Percentiles rank a stretch among this genome's conserved stretches.
phyloP scores from a whole-genome alignment of 1,140 invertebrate species.

The Caligus rogercresseyi region DNA sequence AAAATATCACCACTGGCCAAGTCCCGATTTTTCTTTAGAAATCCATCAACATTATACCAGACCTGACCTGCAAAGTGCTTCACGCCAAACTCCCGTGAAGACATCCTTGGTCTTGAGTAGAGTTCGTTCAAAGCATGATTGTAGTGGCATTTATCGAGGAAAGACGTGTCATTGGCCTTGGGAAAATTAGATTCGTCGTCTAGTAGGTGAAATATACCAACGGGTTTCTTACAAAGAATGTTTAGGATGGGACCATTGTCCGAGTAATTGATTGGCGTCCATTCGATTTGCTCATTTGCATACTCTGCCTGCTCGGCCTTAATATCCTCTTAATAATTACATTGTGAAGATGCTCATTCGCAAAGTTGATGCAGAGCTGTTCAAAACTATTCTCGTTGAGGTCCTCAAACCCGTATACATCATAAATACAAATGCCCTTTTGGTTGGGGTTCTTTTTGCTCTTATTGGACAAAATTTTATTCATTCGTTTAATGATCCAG shows the following conservation, averaged over 20 bases:
- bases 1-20: constrained; percentile 44
- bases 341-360: constrained; percentile 86
- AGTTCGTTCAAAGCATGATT: constrained; percentile 83
- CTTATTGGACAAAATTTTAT: constrained; percentile 32
- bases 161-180: constrained; percentile 78
- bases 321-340: constrained; percentile 93
- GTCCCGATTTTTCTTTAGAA: constrained; percentile 90
- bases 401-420: constrained; percentile 50
- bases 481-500: constrained; percentile 84
- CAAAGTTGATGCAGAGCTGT: constrained; percentile 94
- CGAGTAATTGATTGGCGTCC: constrained; percentile 38
- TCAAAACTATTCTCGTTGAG: constrained; percentile 79
- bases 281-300: constrained; percentile 77
- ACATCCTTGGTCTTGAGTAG: constrained; percentile 79
- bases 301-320: constrained; percentile 80
- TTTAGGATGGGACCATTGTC: constrained; percentile 68
- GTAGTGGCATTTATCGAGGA: constrained; percentile 93
- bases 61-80: constrained; percentile 80
- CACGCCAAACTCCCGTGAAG: constrained; percentile 70
- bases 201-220: constrained; percentile 80
- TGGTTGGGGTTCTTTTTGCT: constrained; percentile 50
- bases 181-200: constrained; percentile 97
- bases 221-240: constrained; percentile 82
- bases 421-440: constrained; percentile 41
- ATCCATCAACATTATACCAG: constrained; percentile 88